Evolutionary conservation across 2,797 vertebrate species (phyloP), one percentile per base, ranked within the genome.

Genomic region (Simalia tracyae): DNA sequence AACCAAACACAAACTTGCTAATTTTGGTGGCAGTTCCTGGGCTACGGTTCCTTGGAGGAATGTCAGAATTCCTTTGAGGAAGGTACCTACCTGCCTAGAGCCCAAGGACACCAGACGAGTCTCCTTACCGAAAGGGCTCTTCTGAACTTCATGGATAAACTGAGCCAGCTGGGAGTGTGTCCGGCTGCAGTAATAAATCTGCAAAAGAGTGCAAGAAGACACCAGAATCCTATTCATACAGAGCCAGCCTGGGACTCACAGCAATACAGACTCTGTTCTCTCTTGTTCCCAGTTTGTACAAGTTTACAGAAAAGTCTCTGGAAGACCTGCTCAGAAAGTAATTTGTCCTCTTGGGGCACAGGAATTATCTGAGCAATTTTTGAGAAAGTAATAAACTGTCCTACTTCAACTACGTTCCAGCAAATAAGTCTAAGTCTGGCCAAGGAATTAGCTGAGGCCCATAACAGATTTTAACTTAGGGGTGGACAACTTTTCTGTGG

Each of bases 141-240:
- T 99, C 95, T 98, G 99, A 19, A 99, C 98, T 95, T 99, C 99
- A 0, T 94, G 99, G 76, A 99, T 98, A 95, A 99, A 99, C 95
- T 99, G 99, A 76, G 98, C 98, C 93, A 99, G 97, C 97, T 99
- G 99, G 12, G 99, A 99, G 95, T 99, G 99, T 2, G 99, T 99
- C 90, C 99, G 98, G 92, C 99, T 99, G 96, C 99, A 99, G 97
- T 99, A 99, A 96, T 99, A 99, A 93, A 99, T 99, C 99, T 99
- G 91, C 46, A 68, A 76, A 87, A 14, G 2, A 57, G 89, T 91
- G 91, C 50, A 42, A 24, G 31, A 66, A 22, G 89, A 88, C 6
- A 60, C 11, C 54, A 91, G 57, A 84, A 57, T 2, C 8, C 54
- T 50, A 89, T 19, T 68, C 15, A 81, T 50, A 87, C 11, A 66